Base-by-base conservation (phyloP, 1,140 invertebrate species). In the Chionoecetes opilio region DNA sequence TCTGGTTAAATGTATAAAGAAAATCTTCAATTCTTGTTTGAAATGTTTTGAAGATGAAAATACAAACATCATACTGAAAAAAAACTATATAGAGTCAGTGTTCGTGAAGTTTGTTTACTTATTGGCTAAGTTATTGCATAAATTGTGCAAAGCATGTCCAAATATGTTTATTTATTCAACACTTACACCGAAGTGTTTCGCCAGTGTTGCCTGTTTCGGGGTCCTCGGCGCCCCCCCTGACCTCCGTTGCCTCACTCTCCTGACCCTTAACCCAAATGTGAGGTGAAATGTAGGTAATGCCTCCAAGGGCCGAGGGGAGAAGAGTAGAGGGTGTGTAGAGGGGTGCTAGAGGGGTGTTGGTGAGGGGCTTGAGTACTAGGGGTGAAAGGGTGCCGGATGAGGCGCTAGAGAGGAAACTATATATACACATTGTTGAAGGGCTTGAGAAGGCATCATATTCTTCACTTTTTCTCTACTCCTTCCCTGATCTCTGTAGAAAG, bases 201-300 rank as follows among this genome's bases (percentile, higher is more conserved):
- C 26, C 63, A 75, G 63, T n/a, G 46, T n/a, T n/a, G 63, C 63
- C 63, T 8, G 21, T 75, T 17, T n/a, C 26, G 63, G 63, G 8
- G 63, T 8, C 63, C 63, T 75, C 63, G 6, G 21, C n/a, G n/a
- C n/a, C 63, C 63, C 63, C 63, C 26, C 6, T 26, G 63, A 75
- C 63, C 63, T 26, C 63, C 3, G 63, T 75, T 75, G 63, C 63
- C 26, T 75, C 63, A 75, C 63, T n/a, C 63, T 53, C 63, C 63
- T 75, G 63, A 75, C 63, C 63, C 63, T 75, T 75, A 75, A 75
- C 63, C 63, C 63, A 75, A n/a, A 75, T 75, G 63, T 75, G 63
- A 75, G 63, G 63, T 75, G 63, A 75, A 75, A 75, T 75, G 63
- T 75, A 75, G 63, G 63, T 75, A 75, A 75, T 75, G 63, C 63